Conservation (phyloP, 2,113 vertebrate species). For the Larimichthys crocea region DNA sequence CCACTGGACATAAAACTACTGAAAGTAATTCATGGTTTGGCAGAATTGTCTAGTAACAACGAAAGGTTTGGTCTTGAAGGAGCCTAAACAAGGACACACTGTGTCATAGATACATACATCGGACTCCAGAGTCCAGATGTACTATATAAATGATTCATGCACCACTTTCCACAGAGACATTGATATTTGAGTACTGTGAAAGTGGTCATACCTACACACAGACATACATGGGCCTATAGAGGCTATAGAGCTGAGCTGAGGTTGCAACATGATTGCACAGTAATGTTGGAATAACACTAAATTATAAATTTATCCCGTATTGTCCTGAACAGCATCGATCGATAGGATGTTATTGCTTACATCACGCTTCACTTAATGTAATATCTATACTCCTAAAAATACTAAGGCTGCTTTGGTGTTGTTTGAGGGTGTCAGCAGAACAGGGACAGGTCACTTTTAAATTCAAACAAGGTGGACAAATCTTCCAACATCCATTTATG, state of each 20-base stretch:
- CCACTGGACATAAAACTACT: neutral
- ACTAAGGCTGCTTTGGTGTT: neutral
- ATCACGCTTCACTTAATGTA: neutral
- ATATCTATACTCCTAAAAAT: neutral
- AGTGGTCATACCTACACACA: neutral
- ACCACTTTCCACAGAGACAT: neutral
- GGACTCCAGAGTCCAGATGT: neutral
- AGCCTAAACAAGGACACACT: neutral
- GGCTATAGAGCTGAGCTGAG: no score
- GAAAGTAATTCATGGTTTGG: no score
- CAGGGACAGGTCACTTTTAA: neutral
- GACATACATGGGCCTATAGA: no score
- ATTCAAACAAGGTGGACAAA: neutral
- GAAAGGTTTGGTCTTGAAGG: neutral
- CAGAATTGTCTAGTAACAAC: neutral
- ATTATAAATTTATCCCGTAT: no score
- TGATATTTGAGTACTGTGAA: neutral
- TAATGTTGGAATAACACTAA: no score
- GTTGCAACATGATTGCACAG: no score
- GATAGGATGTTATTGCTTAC: neutral
- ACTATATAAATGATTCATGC: constrained; percentile 10
- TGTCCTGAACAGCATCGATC: neutral
- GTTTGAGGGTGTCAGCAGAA: neutral
- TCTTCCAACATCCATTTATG: neutral
- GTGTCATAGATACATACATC: neutral